Evolutionary conservation across 2,888 invertebrate genomes (phyloP), one percentile per base, ranked within the genome.

Genomic region (Stictocephala bisonia): DNA sequence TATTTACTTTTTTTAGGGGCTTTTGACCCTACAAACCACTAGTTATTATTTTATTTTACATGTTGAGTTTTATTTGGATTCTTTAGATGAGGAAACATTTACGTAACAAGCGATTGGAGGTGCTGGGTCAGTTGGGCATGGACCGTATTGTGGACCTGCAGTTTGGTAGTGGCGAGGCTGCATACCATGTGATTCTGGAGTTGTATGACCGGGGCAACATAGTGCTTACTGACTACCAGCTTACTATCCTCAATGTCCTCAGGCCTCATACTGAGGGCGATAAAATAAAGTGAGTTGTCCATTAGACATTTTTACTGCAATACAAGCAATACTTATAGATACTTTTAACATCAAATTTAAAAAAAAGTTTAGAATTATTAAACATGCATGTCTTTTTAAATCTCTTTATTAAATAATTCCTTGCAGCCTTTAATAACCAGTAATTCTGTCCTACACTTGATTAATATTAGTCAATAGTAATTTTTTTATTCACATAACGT

Each of bases 121-220:
- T 87, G 58, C 85, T 98, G 0, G 86, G 85, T 1, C 98, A 99
- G 85, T 84, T 99, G 0, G 99, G 99, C 1, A 89, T 92, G 3
- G 99, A 99, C 85, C 90, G 99, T 82, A 93, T 99, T 58, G 89
- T 99, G 13, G 94, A 97, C 84, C 85, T 99, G 60, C 95, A 97
- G 84, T 99, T 99, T 85, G 99, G 99, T 11, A 90, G 90, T 2
- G 92, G 93, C 0, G 96, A 97, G 82, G 96, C 95, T 0, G 94
- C 97, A 0, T 97, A 97, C 85, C 99, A 99, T 84, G 87, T 99
- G 0, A 93, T 99, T 79, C 83, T 99, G 69, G 99, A 99, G 84
- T 84, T 99, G 22, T 99, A 97, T 81, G 99, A 99, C 85, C 86
- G 95, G 80, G 98, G 99, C 69, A 99, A 99, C 84, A 92, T 99